phyloP scores from a whole-genome alignment of 2,888 invertebrate genomes.

The Amphipyra tragopoginis region DNA sequence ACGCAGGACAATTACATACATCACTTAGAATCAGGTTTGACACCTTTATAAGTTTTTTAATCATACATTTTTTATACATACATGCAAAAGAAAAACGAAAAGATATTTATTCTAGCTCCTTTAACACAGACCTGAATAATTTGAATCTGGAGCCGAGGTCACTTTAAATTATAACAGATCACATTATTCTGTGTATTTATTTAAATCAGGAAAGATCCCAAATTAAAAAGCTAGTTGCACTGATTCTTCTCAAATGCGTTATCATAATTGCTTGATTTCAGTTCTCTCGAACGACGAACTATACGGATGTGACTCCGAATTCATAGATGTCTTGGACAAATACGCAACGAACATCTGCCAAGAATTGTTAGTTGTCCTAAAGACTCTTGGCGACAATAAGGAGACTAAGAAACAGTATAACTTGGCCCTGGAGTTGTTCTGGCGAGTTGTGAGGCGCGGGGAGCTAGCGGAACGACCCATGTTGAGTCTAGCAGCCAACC shows the following conservation, averaged over 20 bases:
- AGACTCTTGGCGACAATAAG: conserved; percentile 92
- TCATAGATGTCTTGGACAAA: conserved; percentile 94
- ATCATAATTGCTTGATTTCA: conserved; percentile 71
- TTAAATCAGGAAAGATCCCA: too few relatives aligned
- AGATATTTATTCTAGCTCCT: too few relatives aligned
- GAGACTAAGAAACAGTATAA: conserved; percentile 92
- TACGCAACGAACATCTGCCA: conserved; percentile 94
- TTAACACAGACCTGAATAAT: too few relatives aligned
- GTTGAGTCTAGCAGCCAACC: conserved; percentile 92
- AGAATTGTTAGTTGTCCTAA: conserved; percentile 93
- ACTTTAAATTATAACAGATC: too few relatives aligned
- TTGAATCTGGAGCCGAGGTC: too few relatives aligned
- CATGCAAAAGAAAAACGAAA: too few relatives aligned
- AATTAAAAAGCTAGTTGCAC: too few relatives aligned
- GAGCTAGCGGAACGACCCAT: conserved; percentile 91
- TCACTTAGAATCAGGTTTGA: conserved; percentile 94
- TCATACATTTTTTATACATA: too few relatives aligned
- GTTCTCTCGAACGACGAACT: conserved; percentile 98
- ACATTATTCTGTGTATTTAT: too few relatives aligned
- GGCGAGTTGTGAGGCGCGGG: conserved; percentile 91
- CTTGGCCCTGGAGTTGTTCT: conserved; percentile 93
- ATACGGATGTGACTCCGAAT: conserved; percentile 97
- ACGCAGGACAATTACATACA: conserved; percentile 96
- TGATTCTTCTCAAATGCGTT: neutral
- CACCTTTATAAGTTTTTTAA: neutral